A percentile compares a stretch with the other conserved stretches of the same genome.
These are phyloP conservation scores for Capromys pilorides DNA, from an alignment of 2,797 vertebrate genomes.

Conservation along the genomic window DNA sequence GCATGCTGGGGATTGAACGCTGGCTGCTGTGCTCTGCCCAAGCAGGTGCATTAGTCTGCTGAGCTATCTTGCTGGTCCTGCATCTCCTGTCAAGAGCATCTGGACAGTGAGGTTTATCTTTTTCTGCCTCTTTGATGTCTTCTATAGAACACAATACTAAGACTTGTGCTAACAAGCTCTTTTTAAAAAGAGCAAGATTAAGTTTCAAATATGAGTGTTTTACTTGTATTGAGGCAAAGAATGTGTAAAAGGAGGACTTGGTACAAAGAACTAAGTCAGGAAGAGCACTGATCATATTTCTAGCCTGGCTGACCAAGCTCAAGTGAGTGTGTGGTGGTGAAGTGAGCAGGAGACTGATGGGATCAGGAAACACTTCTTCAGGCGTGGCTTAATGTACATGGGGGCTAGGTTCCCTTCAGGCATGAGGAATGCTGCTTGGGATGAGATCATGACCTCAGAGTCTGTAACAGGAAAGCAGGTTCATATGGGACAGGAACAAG, in stretches of 20 bases:
- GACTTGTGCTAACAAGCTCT: background rate
- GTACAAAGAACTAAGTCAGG: background rate
- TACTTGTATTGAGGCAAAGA: background rate
- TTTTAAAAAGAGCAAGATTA: background rate
- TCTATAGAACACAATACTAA: conserved; percentile 39
- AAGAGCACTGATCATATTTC: conserved; percentile 27
- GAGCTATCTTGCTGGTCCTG: no score
- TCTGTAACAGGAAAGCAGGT: background rate
- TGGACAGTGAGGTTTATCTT: conserved; percentile 4
- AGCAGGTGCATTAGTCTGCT: no score
- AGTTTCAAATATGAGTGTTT: conserved; percentile 4
- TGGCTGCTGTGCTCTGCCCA: no score
- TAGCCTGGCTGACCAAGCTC: background rate
- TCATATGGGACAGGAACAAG: background rate
- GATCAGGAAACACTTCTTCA: background rate
- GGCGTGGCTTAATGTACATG: background rate
- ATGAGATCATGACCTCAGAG: background rate
- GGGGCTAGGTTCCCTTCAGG: background rate
- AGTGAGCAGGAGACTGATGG: background rate
- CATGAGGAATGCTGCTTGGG: conserved; percentile 29
- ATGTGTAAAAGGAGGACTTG: background rate
- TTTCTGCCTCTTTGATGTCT: conserved; percentile 26
- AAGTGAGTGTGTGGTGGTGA: background rate
- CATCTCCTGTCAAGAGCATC: conserved; percentile 1
- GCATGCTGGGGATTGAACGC: no score